phyloP scores from a whole-genome alignment of 1,140 invertebrate species.

The Drosophila obscura region DNA sequence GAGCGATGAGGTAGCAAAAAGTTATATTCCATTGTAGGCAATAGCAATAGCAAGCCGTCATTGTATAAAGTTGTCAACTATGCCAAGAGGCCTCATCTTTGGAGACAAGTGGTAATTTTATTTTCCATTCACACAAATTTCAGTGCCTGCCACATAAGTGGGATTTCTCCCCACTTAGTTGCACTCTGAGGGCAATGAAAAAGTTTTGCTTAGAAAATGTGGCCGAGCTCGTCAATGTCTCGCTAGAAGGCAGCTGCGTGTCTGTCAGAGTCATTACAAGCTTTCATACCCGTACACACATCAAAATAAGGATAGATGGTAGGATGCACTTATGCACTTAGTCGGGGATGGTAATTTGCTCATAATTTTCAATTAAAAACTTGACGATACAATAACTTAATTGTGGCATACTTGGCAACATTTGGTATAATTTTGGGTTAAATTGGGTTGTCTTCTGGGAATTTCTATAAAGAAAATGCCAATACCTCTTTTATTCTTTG shows the following conservation, averaged over 20 bases:
- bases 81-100: too few species aligned
- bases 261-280: constrained; percentile 36
- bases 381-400: not conserved
- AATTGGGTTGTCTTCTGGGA: too few species aligned
- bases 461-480: too few species aligned
- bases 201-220: constrained; percentile 41
- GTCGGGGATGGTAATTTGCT: constrained; percentile 6
- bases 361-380: too few species aligned
- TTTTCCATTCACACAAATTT: constrained; percentile 38
- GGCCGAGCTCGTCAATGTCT: constrained; percentile 35
- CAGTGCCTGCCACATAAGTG: constrained; percentile 43
- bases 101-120: constrained; percentile 25
- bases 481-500: too few species aligned
- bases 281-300: not conserved
- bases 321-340: constrained; percentile 48
- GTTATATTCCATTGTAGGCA: too few species aligned
- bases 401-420: too few species aligned
- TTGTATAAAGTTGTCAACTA: too few species aligned
- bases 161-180: constrained; percentile 34
- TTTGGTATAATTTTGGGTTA: too few species aligned
- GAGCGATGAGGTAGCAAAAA: too few species aligned
- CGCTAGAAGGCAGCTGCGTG: constrained; percentile 27
- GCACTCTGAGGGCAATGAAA: constrained; percentile 49
- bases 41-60: too few species aligned
- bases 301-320: not conserved